phyloP scores from a whole-genome alignment of 1,140 invertebrate genomes.

The Eriosoma lanigerum region DNA sequence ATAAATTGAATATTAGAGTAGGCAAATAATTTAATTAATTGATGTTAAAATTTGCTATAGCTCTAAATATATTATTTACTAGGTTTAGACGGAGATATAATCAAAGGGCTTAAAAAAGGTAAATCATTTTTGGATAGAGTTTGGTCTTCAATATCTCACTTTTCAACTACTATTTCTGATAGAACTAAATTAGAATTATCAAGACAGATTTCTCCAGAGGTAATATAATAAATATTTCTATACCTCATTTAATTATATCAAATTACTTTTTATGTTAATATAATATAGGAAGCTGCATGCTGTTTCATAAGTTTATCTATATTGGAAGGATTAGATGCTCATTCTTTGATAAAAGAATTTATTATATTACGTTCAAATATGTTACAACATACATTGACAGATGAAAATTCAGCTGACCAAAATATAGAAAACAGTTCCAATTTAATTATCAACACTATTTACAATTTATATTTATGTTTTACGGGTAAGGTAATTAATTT shows the following conservation, averaged over 20 bases:
- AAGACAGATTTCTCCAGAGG: not conserved
- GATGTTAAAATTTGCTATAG: not conserved
- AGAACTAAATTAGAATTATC: conserved; percentile 39
- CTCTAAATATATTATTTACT: not conserved
- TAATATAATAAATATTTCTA: not conserved
- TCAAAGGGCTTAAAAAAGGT: conserved; percentile 10
- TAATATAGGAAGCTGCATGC: conserved; percentile 7
- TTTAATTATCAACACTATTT: conserved; percentile 46
- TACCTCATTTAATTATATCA: not conserved
- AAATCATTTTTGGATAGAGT: conserved; percentile 28
- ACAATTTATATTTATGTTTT: conserved; percentile 48
- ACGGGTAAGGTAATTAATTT: conserved; percentile 5
- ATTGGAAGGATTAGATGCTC: conserved; percentile 20
- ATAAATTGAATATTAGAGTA: not conserved
- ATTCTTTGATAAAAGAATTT: conserved; percentile 49
- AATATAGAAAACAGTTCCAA: conserved; percentile 43
- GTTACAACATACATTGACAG: conserved; percentile 30
- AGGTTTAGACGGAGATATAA: conserved; percentile 15
- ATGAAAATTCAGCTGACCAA: conserved; percentile 18
- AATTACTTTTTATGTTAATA: not conserved
- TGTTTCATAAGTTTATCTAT: conserved; percentile 48
- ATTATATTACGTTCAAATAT: conserved; percentile 49
- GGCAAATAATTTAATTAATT: not conserved
- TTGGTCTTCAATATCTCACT: conserved; percentile 40
- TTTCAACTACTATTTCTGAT: conserved; percentile 18